Percentiles rank a stretch among this genome's conserved stretches.
Evolutionary conservation across 2,797 vertebrate species (phyloP).

Genomic region (Epinephelus coioides): DNA sequence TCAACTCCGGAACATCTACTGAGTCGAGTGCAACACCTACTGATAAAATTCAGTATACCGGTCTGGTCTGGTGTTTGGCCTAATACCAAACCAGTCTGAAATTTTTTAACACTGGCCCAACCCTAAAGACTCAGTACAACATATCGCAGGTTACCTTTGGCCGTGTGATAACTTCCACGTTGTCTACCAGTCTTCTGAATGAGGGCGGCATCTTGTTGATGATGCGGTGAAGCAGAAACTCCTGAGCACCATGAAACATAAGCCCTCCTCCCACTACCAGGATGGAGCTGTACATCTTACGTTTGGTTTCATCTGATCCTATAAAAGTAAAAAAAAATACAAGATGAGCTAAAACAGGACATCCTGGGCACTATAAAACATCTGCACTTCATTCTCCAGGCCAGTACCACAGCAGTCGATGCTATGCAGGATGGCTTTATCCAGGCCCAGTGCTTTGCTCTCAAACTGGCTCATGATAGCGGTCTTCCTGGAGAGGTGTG

Average conservation of each 20-base stretch:
- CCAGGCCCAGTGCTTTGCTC: conserved; percentile 96
- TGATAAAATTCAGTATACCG: too few species aligned
- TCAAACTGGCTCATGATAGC: conserved; percentile 94
- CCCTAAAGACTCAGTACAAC: neutral
- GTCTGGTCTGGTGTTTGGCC: too few species aligned
- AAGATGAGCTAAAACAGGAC: neutral
- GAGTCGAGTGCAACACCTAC: too few species aligned
- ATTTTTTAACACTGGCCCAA: too few species aligned
- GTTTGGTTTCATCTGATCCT: conserved; percentile 98
- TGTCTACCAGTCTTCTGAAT: conserved; percentile 96
- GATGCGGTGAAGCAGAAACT: conserved; percentile 97
- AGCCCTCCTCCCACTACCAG: conserved; percentile 97
- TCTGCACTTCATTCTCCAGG: neutral
- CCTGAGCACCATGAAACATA: conserved; percentile 95
- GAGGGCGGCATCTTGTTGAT: conserved; percentile 99
- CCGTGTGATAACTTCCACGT: conserved; percentile 96
- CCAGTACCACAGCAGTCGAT: conserved; percentile 98
- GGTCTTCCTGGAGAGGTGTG: conserved; percentile 92
- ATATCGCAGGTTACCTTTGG: conserved; percentile 90
- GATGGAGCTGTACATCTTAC: conserved; percentile 99
- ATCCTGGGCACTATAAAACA: neutral
- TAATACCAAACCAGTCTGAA: too few species aligned
- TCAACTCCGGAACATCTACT: too few species aligned
- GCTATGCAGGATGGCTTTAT: conserved; percentile 97
- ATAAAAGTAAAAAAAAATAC: conserved; percentile 50